These are phyloP conservation scores for Tokudaia tokunoshimensis DNA, from an alignment of 2,797 vertebrate genomes.

Conservation along the genomic window DNA sequence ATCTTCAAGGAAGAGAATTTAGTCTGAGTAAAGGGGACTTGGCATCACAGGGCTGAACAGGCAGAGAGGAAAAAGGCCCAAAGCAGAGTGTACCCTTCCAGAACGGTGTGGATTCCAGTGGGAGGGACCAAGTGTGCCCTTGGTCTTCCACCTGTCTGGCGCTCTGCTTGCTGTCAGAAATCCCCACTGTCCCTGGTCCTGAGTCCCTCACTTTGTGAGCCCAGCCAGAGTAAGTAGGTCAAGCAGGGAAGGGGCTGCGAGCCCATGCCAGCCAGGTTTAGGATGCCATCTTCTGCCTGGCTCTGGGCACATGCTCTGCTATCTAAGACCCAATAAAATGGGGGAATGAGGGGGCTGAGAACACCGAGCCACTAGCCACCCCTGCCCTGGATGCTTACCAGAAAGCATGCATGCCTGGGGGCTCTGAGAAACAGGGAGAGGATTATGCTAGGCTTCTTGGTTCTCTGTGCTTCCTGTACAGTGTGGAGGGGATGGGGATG, in stretches of 20 bases:
- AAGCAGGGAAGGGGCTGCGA: not conserved
- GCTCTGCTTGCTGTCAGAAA: not conserved
- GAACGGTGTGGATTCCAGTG: not conserved
- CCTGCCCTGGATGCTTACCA: not conserved
- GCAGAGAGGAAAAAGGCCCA: not conserved
- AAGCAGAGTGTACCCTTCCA: not conserved
- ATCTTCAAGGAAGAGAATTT: not conserved
- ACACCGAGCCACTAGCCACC: not conserved
- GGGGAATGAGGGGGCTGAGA: not conserved
- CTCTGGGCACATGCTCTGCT: not conserved
- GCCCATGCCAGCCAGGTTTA: not conserved
- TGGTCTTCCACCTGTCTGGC: not conserved
- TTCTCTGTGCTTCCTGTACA: not conserved
- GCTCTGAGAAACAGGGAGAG: not conserved
- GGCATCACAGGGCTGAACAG: not conserved
- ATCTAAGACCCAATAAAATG: not conserved
- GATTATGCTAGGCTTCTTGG: not conserved
- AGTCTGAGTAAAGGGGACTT: not conserved
- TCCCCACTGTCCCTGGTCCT: not conserved
- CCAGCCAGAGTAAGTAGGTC: slow-evolving; percentile 69
- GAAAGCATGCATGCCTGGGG: not conserved
- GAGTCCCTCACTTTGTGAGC: not conserved
- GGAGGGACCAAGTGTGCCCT: not conserved
- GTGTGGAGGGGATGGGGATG: fast-evolving
- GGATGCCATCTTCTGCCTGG: not conserved